Evolutionary conservation across 2,888 invertebrate species (phyloP), one percentile per base, ranked within the genome.

Genomic region (Barypeithes pellucidus): DNA sequence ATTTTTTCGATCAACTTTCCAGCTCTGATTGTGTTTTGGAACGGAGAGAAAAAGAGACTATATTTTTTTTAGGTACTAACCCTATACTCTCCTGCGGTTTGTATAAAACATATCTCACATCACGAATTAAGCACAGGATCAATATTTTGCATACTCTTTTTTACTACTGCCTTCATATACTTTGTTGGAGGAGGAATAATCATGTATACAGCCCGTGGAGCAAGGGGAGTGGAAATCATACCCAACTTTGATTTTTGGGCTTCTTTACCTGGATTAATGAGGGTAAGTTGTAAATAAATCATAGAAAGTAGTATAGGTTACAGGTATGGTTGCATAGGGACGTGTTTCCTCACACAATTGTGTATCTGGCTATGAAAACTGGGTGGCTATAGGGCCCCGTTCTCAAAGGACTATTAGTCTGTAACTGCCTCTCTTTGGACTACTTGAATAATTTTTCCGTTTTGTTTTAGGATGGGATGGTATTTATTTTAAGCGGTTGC

Each of bases 201-300:
- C 0, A 88, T 92, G 82, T 91, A 90, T 82, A 90, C 91, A 81
- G 84, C 92, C 45, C 89, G 92, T 84, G 93, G 93, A 29, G 93
- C 93, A 0, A 89, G 91, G 47, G 94, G 94, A 0, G 84, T 89
- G 72, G 94, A 94, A 86, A 88, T 93, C 79, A 88, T 94, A 79
- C 94, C 94, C 0, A 92, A 94, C 84, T 86, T 92, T 72, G 89
- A 88, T 67, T 94, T 94, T 84, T 94, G 94, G 94, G 85, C 86
- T 8, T 91, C 91, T 72, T 84, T 94, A 75, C 93, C 94, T 2
- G 88, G 88, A 77, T 88, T 93, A 79, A 90, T 93, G 36, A 90
- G 87, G 45, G 36, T 62, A 22, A 29, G 43, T 20, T 18, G 12
- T 20, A 29, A 29, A 24, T 3, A 29, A 29, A 29, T 29, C 7